Percentiles rank a stretch among this genome's conserved stretches.
These are phyloP conservation scores for Athalia circularis DNA, from an alignment of 2,888 invertebrate genomes.

Conservation along the genomic window DNA sequence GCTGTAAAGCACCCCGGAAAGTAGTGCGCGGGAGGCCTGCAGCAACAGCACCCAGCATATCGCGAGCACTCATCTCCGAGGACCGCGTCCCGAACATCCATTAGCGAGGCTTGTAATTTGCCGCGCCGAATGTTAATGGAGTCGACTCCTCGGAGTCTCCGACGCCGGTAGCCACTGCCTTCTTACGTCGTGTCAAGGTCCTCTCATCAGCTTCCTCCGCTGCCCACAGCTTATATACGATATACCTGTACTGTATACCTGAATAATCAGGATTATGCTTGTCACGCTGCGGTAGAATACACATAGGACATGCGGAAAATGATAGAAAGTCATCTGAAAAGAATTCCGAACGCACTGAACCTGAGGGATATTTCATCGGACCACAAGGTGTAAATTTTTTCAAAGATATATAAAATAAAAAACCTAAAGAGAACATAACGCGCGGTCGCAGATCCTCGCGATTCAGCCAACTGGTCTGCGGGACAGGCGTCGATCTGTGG, in stretches of 20 bases:
- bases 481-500: slow-evolving; percentile 26
- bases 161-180: slow-evolving; percentile 53
- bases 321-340: too few relatives aligned
- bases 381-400: too few relatives aligned
- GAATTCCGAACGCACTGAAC: too few relatives aligned
- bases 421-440: not conserved
- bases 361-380: too few relatives aligned
- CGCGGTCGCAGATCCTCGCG: not conserved
- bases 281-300: slow-evolving; percentile 4
- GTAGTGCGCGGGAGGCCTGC: slow-evolving; percentile 34
- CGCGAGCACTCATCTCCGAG: slow-evolving; percentile 61
- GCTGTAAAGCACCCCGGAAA: slow-evolving; percentile 32
- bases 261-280: slow-evolving; percentile 20
- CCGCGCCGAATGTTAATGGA: slow-evolving; percentile 73
- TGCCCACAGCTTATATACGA: not conserved
- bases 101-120: slow-evolving; percentile 73
- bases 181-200: slow-evolving; percentile 20
- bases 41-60: not conserved
- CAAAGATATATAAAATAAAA: not conserved
- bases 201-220: not conserved
- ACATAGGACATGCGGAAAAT: too few relatives aligned
- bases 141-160: slow-evolving; percentile 49
- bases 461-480: not conserved
- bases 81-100: slow-evolving; percentile 66
- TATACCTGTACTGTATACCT: not conserved